phyloP scores from a whole-genome alignment of 2,113 vertebrate species.

The Todiramphus chloris region DNA sequence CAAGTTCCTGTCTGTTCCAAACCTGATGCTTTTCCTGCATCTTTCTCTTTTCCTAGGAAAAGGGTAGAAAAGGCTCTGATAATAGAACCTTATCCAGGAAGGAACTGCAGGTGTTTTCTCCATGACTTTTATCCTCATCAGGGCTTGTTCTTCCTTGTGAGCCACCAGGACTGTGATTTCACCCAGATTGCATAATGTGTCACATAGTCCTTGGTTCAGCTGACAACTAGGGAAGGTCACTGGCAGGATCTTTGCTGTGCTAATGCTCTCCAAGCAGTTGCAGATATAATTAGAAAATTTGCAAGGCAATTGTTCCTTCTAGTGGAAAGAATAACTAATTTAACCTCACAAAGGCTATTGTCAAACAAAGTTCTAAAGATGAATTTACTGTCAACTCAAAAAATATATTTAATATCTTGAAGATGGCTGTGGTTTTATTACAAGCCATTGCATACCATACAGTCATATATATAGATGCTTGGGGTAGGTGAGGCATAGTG shows the following conservation, averaged over 20 bases:
- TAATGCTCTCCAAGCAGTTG: neutral
- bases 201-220: neutral
- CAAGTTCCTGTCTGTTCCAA: neutral
- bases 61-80: neutral
- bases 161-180: neutral
- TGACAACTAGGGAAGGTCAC: constrained; percentile 7
- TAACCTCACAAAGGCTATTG: neutral
- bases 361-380: neutral
- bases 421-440: neutral
- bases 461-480: neutral
- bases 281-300: constrained; percentile 28
- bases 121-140: neutral
- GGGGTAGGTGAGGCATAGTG: neutral
- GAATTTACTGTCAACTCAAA: neutral
- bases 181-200: neutral
- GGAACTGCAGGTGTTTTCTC: neutral
- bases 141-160: neutral
- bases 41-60: neutral
- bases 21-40: neutral
- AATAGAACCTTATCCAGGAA: neutral
- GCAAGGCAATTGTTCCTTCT: neutral
- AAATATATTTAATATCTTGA: neutral
- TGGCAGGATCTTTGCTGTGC: neutral
- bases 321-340: neutral
- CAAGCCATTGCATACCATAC: neutral